phyloP scores from a whole-genome alignment of 2,113 vertebrate genomes.

The Saimiri boliviensis region DNA sequence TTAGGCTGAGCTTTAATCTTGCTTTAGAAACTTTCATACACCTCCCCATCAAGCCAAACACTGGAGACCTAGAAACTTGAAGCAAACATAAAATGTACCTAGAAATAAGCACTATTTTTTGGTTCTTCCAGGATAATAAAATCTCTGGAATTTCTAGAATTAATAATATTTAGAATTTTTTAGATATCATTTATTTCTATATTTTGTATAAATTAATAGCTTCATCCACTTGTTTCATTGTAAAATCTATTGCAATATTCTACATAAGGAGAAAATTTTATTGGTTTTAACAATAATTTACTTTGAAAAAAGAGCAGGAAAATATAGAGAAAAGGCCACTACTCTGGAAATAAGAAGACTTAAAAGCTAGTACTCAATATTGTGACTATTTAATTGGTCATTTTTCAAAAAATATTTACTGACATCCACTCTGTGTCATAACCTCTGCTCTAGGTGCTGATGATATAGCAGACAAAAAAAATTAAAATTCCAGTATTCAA shows the following conservation, averaged over 20 bases:
- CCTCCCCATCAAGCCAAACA: background rate
- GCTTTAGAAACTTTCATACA: background rate
- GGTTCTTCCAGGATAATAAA: background rate
- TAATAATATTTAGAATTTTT: background rate
- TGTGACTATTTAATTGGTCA: background rate
- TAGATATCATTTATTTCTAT: background rate
- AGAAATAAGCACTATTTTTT: background rate
- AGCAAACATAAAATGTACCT: background rate
- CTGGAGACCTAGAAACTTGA: background rate
- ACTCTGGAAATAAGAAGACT: background rate
- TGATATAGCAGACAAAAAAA: background rate
- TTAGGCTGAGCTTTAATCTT: background rate
- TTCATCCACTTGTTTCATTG: background rate
- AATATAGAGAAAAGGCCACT: background rate
- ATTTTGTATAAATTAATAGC: background rate
- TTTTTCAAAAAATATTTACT: background rate
- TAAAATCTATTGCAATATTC: background rate
- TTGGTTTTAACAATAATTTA: background rate
- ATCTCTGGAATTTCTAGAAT: background rate
- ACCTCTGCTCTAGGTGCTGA: background rate
- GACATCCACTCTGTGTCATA: background rate
- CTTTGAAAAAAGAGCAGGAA: background rate
- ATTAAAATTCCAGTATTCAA: background rate
- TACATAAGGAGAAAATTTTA: background rate
- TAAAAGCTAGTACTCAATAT: background rate